These are phyloP conservation scores for Cyaniris semiargus DNA, from an alignment of 2,888 invertebrate species.

Conservation along the genomic window DNA sequence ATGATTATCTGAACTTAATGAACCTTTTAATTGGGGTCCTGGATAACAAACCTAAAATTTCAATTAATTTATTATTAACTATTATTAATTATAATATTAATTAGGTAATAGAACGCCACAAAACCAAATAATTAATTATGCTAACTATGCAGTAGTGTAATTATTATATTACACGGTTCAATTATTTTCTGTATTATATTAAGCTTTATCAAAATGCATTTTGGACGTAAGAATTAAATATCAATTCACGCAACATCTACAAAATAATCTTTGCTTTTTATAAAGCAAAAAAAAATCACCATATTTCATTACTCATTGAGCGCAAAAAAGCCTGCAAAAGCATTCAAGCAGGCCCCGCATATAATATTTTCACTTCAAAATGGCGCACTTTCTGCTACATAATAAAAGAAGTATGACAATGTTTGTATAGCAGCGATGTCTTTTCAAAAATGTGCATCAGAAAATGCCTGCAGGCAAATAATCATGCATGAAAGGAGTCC, in stretches of 20 bases:
- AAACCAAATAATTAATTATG: background rate
- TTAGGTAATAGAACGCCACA: background rate
- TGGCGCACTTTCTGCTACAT: constrained; percentile 21
- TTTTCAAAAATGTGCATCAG: constrained; percentile 22
- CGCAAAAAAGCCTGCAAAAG: constrained; percentile 4
- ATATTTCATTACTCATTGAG: constrained; percentile 21
- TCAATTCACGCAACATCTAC: background rate
- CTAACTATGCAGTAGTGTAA: background rate
- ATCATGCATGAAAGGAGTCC: constrained; percentile 13
- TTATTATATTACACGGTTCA: background rate
- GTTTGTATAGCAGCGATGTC: constrained; percentile 17
- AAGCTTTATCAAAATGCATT: background rate
- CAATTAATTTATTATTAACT: background rate
- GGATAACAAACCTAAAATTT: background rate
- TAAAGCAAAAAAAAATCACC: background rate
- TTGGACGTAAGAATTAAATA: background rate
- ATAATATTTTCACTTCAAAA: constrained; percentile 19
- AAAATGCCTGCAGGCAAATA: constrained; percentile 26
- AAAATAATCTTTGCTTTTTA: background rate
- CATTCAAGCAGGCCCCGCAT: constrained; percentile 10
- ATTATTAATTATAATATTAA: constrained; percentile 1
- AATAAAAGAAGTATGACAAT: constrained; percentile 25
- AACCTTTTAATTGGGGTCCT: background rate
- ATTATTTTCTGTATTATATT: background rate
- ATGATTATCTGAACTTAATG: background rate